These are phyloP conservation scores for Alethe castanea DNA, from an alignment of 2,113 vertebrate species.

Conservation along the genomic window DNA sequence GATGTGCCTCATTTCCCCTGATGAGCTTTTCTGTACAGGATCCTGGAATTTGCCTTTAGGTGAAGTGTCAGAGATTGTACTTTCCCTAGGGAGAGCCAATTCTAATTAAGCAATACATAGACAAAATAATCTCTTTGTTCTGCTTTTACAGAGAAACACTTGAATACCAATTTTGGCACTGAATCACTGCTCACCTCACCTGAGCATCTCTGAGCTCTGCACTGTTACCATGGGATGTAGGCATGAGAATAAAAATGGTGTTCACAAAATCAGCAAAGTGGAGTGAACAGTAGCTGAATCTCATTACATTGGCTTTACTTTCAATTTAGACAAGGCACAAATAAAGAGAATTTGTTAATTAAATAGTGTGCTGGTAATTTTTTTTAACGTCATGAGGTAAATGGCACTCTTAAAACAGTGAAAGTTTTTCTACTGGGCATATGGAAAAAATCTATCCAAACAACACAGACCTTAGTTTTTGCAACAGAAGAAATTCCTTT, in stretches of 20 bases:
- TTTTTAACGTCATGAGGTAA: neutral
- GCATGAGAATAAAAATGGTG: neutral
- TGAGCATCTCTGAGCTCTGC: neutral
- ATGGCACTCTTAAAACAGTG: neutral
- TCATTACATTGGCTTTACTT: neutral
- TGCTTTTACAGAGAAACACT: neutral
- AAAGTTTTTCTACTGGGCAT: neutral
- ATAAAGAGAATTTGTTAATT: slow-evolving; percentile 5
- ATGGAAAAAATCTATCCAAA: neutral
- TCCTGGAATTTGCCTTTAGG: slow-evolving; percentile 56
- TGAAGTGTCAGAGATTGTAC: slow-evolving; percentile 35
- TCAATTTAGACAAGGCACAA: neutral
- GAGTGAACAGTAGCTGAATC: neutral
- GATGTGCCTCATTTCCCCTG: slow-evolving; percentile 60
- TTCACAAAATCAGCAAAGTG: neutral
- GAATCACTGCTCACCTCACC: neutral
- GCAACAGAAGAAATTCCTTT: neutral
- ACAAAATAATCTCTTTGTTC: neutral
- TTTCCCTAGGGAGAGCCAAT: neutral
- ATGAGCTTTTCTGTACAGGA: slow-evolving; percentile 22
- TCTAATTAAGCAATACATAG: neutral
- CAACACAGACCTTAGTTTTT: neutral
- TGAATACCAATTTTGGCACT: neutral
- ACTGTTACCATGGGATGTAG: fast-evolving
- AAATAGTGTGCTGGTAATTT: neutral